These are phyloP conservation scores for Sminthurides aquaticus DNA, from an alignment of 2,888 invertebrate genomes.

Conservation along the genomic window DNA sequence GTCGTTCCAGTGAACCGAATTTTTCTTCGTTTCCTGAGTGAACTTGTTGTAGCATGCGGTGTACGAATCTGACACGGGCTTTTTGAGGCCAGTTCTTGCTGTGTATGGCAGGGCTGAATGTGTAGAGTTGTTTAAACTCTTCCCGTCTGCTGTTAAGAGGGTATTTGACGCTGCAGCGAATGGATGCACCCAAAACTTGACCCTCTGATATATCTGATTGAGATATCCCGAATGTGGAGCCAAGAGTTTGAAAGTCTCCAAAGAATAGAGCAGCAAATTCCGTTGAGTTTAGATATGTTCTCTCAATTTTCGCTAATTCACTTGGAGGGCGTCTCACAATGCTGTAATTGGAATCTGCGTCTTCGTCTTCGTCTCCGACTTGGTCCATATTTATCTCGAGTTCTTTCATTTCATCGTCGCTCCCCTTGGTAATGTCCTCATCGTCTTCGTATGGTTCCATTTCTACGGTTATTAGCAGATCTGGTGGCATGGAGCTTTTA, in stretches of 20 bases:
- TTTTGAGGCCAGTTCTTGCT: slow-evolving; percentile 16
- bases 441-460: slow-evolving; percentile 4
- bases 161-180: slow-evolving; percentile 27
- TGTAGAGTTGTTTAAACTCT: slow-evolving; percentile 28
- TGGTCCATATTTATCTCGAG: slow-evolving; percentile 20
- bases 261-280: slow-evolving; percentile 32
- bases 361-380: slow-evolving; percentile 24
- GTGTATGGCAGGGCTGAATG: slow-evolving; percentile 27
- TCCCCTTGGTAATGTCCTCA: slow-evolving; percentile 30
- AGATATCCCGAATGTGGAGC: slow-evolving; percentile 22
- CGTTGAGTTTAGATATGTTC: slow-evolving; percentile 57
- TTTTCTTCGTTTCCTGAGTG: not conserved
- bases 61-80: slow-evolving; percentile 22
- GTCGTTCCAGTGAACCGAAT: not conserved
- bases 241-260: slow-evolving; percentile 35
- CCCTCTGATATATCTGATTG: slow-evolving; percentile 15
- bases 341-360: slow-evolving; percentile 12
- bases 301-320: slow-evolving; percentile 49
- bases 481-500: not conserved
- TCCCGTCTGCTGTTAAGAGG: slow-evolving; percentile 8
- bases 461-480: slow-evolving; percentile 5
- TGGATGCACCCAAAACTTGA: slow-evolving; percentile 34
- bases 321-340: not conserved
- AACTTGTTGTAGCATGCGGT: not conserved
- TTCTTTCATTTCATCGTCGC: slow-evolving; percentile 25